Evolutionary conservation across 2,113 vertebrate genomes (phyloP).

Genomic region (Varanus komodoensis): DNA sequence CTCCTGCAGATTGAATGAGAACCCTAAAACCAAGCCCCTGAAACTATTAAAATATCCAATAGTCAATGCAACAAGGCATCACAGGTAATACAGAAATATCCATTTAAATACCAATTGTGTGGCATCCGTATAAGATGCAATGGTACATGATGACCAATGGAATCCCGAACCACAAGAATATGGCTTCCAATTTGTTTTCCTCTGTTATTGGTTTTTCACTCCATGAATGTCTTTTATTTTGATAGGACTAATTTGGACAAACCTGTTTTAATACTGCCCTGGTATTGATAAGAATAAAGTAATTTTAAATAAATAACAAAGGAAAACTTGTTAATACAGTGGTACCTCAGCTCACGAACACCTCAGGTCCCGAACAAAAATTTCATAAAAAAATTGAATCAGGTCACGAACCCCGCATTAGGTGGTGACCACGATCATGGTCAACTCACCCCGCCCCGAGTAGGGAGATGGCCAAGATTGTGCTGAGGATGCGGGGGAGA

Average conservation of each 20-base stretch:
- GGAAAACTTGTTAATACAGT: no score
- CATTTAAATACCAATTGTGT: neutral
- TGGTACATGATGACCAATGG: neutral
- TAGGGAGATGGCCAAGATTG: no score
- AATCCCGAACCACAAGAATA: neutral
- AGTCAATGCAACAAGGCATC: constrained; percentile 23
- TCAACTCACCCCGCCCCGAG: no score
- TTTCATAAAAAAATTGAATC: no score
- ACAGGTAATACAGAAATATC: constrained; percentile 3
- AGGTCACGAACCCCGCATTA: no score
- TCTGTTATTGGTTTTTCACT: neutral
- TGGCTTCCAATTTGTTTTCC: neutral
- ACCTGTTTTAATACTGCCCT: no score
- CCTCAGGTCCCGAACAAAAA: no score
- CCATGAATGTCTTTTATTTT: neutral
- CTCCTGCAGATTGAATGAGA: constrained; percentile 39
- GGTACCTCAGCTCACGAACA: no score
- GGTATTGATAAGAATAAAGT: no score
- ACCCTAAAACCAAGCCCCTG: constrained; percentile 42
- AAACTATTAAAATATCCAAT: neutral
- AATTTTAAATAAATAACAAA: no score
- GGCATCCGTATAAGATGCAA: neutral
- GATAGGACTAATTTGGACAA: neutral
- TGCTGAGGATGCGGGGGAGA: no score
- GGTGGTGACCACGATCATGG: no score